These are phyloP conservation scores for Napeogenes inachia DNA, from an alignment of 2,888 invertebrate species.

Conservation along the genomic window DNA sequence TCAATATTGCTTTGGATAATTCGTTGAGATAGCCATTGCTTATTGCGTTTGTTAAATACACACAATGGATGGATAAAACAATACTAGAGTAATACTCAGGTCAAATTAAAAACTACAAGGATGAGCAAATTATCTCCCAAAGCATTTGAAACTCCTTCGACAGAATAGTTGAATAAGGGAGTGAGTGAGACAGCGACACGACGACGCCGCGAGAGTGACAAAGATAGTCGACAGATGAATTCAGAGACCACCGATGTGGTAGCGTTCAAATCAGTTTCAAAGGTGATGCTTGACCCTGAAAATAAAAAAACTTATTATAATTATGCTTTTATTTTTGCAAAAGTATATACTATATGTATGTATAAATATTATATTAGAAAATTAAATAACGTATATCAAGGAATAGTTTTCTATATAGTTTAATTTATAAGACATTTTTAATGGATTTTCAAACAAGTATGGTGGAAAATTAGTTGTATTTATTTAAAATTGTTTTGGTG, in stretches of 20 bases:
- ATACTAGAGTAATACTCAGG: conserved; percentile 38
- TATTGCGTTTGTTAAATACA: conserved; percentile 47
- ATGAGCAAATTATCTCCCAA: conserved; percentile 34
- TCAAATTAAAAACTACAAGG: conserved; percentile 29
- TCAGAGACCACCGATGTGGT: conserved; percentile 38
- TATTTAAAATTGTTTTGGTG: no score
- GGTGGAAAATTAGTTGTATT: no score
- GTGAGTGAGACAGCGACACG: conserved; percentile 56
- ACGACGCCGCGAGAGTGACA: conserved; percentile 60
- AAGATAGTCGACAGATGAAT: conserved; percentile 63
- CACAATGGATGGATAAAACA: conserved; percentile 60
- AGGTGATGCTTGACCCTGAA: conserved; percentile 54
- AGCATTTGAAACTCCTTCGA: conserved; percentile 25
- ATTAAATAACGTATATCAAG: no score
- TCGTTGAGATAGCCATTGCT: conserved; percentile 49
- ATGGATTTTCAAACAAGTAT: no score
- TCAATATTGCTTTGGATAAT: conserved; percentile 68
- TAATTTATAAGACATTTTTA: no score
- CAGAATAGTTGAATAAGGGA: conserved; percentile 37
- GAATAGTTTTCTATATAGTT: no score
- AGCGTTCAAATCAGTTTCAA: conserved; percentile 45
- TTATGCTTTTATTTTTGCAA: no score
- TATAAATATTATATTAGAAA: no score
- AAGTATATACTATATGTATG: no score
- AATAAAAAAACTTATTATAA: conserved; percentile 17